A percentile compares a stretch with the other conserved stretches of the same genome.
These are phyloP conservation scores for Gorsachius goisagi DNA, from an alignment of 2,113 vertebrate species.

Conservation along the genomic window DNA sequence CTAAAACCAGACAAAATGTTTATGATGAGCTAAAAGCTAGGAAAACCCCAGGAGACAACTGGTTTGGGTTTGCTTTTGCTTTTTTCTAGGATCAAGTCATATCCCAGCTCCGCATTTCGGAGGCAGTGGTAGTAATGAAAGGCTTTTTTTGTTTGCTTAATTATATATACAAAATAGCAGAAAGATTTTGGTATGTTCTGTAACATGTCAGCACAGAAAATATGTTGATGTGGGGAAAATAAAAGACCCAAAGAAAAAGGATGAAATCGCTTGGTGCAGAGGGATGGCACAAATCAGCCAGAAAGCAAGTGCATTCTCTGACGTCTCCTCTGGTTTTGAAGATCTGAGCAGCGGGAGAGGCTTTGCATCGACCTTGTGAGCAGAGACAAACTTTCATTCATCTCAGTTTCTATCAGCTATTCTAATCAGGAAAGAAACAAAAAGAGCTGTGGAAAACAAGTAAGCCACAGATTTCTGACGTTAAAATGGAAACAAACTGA, in stretches of 20 bases:
- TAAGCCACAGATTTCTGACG: not conserved
- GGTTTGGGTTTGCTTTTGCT: not conserved
- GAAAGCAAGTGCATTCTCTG: not conserved
- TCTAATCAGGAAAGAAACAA: not conserved
- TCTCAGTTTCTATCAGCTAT: not conserved
- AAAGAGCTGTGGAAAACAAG: not conserved
- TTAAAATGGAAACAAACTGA: not conserved
- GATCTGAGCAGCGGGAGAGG: not conserved
- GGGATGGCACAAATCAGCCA: not conserved
- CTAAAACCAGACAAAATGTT: conserved; percentile 1
- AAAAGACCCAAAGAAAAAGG: not conserved
- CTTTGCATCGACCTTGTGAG: not conserved
- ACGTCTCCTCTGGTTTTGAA: rapidly evolving
- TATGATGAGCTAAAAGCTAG: not conserved
- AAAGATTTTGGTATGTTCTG: not conserved
- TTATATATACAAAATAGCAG: not conserved
- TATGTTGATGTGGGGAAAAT: rapidly evolving
- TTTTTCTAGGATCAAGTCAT: not conserved
- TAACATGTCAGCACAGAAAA: not conserved
- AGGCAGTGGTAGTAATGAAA: not conserved
- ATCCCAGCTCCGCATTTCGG: not conserved
- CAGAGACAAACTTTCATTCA: not conserved
- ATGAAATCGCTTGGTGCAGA: not conserved
- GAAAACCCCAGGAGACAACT: not conserved
- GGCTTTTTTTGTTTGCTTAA: not conserved